These are phyloP conservation scores for Passer domesticus DNA, from an alignment of 2,113 vertebrate genomes.

Conservation along the genomic window DNA sequence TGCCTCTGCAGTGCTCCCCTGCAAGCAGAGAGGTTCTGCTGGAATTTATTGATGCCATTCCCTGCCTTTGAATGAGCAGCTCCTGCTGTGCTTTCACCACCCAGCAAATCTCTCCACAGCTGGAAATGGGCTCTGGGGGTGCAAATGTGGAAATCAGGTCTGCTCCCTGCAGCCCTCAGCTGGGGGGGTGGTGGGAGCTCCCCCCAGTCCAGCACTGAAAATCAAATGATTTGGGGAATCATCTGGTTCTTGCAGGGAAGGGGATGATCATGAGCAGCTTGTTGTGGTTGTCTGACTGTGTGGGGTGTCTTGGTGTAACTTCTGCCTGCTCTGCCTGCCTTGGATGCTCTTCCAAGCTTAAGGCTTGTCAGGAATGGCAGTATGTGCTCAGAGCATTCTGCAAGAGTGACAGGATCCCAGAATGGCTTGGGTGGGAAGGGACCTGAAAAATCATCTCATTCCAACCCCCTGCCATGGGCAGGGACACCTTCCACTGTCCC, in stretches of 20 bases:
- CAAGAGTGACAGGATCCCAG: not conserved
- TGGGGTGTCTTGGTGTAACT: not conserved
- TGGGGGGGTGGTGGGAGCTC: not conserved
- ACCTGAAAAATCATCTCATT: not conserved
- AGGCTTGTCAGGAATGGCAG: not conserved
- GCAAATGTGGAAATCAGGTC: not conserved
- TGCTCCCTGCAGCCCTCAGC: not conserved
- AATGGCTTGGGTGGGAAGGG: not conserved
- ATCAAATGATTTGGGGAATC: not conserved
- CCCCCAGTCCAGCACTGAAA: not conserved
- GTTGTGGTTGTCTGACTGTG: not conserved
- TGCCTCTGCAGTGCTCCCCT: not conserved
- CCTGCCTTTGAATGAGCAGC: not conserved
- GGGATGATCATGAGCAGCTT: rapidly evolving
- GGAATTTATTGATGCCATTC: not conserved
- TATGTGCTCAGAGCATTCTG: not conserved
- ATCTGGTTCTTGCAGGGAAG: not conserved
- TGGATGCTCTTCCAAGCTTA: not conserved
- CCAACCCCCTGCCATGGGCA: not conserved
- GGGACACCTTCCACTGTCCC: not conserved
- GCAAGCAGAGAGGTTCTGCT: not conserved
- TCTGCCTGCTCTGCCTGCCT: not conserved
- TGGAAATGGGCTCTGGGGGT: not conserved
- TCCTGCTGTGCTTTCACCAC: not conserved
- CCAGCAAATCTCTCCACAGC: not conserved